phyloP scores from a whole-genome alignment of 64 coral and sea anemone genomes.

The Porites lutea region DNA sequence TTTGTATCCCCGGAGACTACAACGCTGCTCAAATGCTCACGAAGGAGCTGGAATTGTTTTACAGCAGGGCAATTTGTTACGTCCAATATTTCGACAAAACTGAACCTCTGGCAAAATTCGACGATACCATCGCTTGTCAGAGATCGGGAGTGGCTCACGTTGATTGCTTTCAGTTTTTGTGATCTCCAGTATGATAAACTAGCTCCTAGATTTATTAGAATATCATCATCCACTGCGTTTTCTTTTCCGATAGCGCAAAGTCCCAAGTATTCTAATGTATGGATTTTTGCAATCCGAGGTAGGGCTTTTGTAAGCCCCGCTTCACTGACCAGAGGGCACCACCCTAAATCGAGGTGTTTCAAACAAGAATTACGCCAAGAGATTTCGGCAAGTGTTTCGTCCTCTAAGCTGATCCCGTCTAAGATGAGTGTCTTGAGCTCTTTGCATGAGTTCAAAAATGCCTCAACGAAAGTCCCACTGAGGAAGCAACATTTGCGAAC shows the following conservation, averaged over 20 bases:
- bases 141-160: conserved; percentile 8
- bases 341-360: conserved; percentile 77
- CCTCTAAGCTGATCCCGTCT: conserved; percentile 84
- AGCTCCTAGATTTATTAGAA: conserved; percentile 26
- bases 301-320: conserved; percentile 41
- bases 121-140: conserved; percentile 1
- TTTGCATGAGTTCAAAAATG: conserved; percentile 51
- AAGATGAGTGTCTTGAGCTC: conserved; percentile 64
- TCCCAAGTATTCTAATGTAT: conserved; percentile 59
- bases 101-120: not conserved
- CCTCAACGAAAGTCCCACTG: conserved; percentile 30
- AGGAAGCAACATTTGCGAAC: conserved; percentile 72
- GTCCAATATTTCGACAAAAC: conserved; percentile 16
- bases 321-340: conserved; percentile 62
- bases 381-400: conserved; percentile 32
- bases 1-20: not conserved
- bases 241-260: conserved; percentile 44
- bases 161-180: not conserved
- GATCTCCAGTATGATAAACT: conserved; percentile 21
- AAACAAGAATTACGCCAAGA: conserved; percentile 54
- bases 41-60: not conserved
- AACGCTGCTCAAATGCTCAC: not conserved
- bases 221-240: conserved; percentile 28
- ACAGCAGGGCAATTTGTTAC: conserved; percentile 29
- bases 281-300: conserved; percentile 35